A percentile compares a stretch with the other conserved stretches of the same genome.
phyloP scores from a whole-genome alignment of 64 coral and sea anemone species.

The Pocillopora damicornis region DNA sequence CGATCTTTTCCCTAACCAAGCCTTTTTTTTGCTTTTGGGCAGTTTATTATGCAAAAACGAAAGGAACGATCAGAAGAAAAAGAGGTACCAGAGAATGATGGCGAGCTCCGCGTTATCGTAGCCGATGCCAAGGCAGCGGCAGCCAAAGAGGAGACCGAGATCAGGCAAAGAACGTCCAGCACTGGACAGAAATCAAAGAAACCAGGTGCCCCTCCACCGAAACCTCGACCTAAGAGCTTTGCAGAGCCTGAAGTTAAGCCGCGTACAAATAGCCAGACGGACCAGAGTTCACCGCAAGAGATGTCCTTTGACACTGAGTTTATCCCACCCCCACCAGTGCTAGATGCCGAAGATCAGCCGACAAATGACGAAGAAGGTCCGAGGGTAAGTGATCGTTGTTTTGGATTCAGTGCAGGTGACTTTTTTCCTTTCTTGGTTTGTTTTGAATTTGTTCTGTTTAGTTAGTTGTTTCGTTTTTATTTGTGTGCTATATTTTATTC shows the following conservation, averaged over 20 bases:
- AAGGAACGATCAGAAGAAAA: conserved; percentile 28
- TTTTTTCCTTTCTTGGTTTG: background rate
- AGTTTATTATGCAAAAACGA: conserved; percentile 60
- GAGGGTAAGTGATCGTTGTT: background rate
- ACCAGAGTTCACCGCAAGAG: background rate
- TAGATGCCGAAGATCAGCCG: conserved; percentile 22
- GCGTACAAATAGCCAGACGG: background rate
- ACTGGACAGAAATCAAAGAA: background rate
- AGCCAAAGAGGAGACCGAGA: background rate
- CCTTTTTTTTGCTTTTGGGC: background rate
- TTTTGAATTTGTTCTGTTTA: background rate
- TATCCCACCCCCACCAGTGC: conserved; percentile 27
- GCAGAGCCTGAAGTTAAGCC: conserved; percentile 9
- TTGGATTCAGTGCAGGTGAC: too few relatives aligned
- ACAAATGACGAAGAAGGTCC: background rate
- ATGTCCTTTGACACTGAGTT: conserved; percentile 30
- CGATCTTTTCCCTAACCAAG: background rate
- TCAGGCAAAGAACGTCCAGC: background rate
- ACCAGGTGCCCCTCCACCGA: background rate
- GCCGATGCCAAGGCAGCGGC: conserved; percentile 39
- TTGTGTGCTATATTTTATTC: too few relatives aligned
- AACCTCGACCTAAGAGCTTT: conserved; percentile 31
- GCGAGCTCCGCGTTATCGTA: conserved; percentile 33
- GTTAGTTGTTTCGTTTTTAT: too few relatives aligned
- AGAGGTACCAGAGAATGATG: conserved; percentile 14